Evolutionary conservation across 2,888 invertebrate genomes (phyloP).

Genomic region (Ennomos quercinarius): DNA sequence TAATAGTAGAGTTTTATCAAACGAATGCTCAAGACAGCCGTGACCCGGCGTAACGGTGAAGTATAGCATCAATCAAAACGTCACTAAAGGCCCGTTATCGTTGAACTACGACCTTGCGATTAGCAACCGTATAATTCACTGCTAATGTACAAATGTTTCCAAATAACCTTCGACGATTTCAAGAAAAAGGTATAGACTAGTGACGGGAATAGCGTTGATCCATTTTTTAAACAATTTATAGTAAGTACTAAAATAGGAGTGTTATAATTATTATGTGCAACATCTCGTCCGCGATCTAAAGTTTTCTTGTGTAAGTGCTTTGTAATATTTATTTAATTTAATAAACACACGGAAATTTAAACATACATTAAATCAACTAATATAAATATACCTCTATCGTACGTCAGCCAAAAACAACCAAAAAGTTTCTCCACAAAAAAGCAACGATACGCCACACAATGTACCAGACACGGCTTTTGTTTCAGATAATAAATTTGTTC

Average conservation of each 20-base stretch:
- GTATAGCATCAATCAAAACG: conserved; percentile 61
- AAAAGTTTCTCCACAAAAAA: too few species aligned
- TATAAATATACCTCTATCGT: too few species aligned
- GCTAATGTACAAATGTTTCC: conserved; percentile 41
- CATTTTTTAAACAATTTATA: too few species aligned
- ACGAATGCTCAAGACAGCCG: conserved; percentile 36
- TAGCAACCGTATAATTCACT: conserved; percentile 49
- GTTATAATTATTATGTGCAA: too few species aligned
- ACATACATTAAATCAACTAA: too few species aligned
- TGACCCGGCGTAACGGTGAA: conserved; percentile 38
- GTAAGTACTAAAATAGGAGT: too few species aligned
- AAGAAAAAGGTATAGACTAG: conserved; percentile 1
- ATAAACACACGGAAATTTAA: too few species aligned
- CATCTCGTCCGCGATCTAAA: too few species aligned
- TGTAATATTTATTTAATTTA: too few species aligned
- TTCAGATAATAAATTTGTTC: conserved; percentile 11
- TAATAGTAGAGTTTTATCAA: conserved; percentile 27
- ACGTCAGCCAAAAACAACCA: too few species aligned
- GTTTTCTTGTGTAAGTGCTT: too few species aligned
- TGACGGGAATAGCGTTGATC: too few species aligned
- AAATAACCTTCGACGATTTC: conserved; percentile 35
- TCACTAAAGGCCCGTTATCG: conserved; percentile 51
- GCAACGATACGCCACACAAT: background rate
- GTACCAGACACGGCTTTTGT: conserved; percentile 1
- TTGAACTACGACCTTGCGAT: conserved; percentile 54